These are phyloP conservation scores for Dendrolimus kikuchii DNA, from an alignment of 1,140 invertebrate species.

Conservation along the genomic window DNA sequence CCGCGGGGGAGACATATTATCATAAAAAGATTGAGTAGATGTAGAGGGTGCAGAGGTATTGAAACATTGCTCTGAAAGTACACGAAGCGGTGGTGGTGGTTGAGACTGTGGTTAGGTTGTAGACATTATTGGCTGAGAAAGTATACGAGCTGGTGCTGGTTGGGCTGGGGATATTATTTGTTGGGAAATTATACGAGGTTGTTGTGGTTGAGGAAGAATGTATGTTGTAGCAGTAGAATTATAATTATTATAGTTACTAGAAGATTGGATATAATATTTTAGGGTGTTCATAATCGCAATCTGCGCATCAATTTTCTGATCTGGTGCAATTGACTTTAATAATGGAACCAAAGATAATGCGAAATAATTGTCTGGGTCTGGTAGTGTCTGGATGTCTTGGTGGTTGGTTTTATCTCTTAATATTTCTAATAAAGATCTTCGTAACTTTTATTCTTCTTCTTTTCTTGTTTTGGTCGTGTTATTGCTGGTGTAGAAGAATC, in stretches of 20 bases:
- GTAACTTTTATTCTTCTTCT: neutral
- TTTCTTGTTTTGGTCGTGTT: constrained; percentile 10
- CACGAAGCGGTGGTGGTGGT: constrained; percentile 1
- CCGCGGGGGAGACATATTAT: too few species aligned
- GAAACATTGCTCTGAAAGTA: too few species aligned
- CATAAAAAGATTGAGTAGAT: too few species aligned
- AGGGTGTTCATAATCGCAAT: constrained; percentile 2
- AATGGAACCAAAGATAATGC: constrained; percentile 3
- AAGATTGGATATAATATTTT: constrained; percentile 3
- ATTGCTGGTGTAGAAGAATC: constrained; percentile 6
- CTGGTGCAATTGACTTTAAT: constrained; percentile 1
- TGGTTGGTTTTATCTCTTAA: constrained; percentile 6
- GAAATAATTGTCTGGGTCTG: constrained; percentile 5
- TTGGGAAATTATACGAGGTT: constrained; percentile 4
- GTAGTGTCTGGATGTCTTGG: constrained; percentile 1
- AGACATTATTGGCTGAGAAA: constrained; percentile 4
- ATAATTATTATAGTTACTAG: constrained; percentile 5
- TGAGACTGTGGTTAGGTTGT: constrained; percentile 4
- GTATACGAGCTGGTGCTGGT: constrained; percentile 5
- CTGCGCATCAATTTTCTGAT: constrained; percentile 2
- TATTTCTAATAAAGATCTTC: constrained; percentile 6
- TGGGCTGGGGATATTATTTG: constrained; percentile 4
- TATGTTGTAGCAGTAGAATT: constrained; percentile 6
- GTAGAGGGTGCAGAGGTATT: too few species aligned
- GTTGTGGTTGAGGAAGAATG: constrained; percentile 2